A percentile compares a stretch with the other conserved stretches of the same genome.
These are phyloP conservation scores for Helicolenus hilgendorfi DNA, from an alignment of 2,797 vertebrate genomes.

Conservation along the genomic window DNA sequence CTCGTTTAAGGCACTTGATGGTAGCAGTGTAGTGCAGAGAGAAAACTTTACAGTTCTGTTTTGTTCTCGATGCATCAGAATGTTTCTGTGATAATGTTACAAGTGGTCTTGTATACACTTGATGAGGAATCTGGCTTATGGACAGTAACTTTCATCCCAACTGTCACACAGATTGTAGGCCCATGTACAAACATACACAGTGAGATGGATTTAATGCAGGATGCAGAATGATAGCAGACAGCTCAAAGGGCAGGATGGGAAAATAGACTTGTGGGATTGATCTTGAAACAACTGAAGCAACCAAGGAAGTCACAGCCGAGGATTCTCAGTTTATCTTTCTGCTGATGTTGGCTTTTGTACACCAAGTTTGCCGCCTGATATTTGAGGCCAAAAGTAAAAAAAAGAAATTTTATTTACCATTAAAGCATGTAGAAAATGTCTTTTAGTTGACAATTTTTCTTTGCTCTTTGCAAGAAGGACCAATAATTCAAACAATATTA, in stretches of 20 bases:
- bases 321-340: neutral
- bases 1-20: too few species aligned
- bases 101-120: neutral
- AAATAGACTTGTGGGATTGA: neutral
- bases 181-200: neutral
- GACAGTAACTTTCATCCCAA: neutral
- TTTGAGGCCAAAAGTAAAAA: neutral
- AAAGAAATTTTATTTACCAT: neutral
- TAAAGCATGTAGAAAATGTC: neutral
- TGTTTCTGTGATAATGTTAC: neutral
- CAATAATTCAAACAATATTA: neutral
- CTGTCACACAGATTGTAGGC: neutral
- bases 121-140: neutral
- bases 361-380: neutral
- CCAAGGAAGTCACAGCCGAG: neutral
- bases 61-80: neutral
- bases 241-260: neutral
- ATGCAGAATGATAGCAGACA: conserved; percentile 12
- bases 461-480: neutral
- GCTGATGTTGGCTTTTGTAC: neutral
- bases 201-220: neutral
- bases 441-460: neutral
- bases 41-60: too few species aligned
- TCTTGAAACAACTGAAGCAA: conserved; percentile 8
- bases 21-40: too few species aligned